These are phyloP conservation scores for Prietella phreatophila DNA, from an alignment of 2,113 vertebrate species.

Conservation along the genomic window DNA sequence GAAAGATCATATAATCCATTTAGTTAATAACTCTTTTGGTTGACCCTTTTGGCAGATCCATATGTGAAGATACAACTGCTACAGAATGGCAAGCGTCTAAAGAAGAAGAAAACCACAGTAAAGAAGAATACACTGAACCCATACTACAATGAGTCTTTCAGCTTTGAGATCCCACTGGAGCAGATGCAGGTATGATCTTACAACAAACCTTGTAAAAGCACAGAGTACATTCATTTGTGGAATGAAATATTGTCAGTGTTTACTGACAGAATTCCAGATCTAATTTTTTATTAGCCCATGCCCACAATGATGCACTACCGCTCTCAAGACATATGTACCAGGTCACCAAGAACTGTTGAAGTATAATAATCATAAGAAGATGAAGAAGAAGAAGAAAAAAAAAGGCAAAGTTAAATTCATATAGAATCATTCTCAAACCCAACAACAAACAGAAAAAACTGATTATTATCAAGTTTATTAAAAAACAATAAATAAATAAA, in stretches of 20 bases:
- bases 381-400: no score
- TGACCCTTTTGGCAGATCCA: conserved; percentile 77
- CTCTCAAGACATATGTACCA: background rate
- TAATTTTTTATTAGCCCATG: background rate
- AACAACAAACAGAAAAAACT: background rate
- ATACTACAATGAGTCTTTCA: conserved; percentile 98
- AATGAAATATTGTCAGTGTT: background rate
- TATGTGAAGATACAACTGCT: conserved; percentile 98
- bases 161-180: conserved; percentile 97
- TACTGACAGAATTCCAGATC: background rate
- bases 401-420: background rate
- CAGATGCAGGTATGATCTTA: conserved; percentile 87
- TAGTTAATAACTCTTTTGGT: conserved; percentile 7
- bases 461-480: background rate
- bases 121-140: conserved; percentile 99
- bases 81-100: conserved; percentile 94
- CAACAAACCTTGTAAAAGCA: background rate
- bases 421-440: background rate
- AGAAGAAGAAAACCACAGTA: conserved; percentile 99
- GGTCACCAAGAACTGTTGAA: background rate
- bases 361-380: background rate
- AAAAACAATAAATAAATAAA: background rate
- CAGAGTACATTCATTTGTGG: background rate
- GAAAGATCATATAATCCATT: background rate
- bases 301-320: background rate